Evolutionary conservation across 2,797 vertebrate species (phyloP), one percentile per base, ranked within the genome.

Genomic region (Rhyacichthys aspro): DNA sequence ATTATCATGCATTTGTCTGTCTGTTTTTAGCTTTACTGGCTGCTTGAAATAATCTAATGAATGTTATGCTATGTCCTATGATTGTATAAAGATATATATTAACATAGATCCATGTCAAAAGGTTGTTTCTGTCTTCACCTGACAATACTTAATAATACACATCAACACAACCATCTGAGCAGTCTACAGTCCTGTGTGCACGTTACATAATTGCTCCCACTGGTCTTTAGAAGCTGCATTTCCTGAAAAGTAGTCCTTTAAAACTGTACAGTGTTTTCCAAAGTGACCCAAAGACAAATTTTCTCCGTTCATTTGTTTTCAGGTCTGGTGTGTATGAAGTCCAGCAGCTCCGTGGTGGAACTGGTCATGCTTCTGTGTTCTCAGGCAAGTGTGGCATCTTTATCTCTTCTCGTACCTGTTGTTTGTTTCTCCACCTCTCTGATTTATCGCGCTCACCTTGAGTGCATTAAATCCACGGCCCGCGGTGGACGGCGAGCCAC

Each of bases 341-440:
- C 96, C 48, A 98, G 96, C 91, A 98, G 95, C 85, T 98, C 97
- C 3, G 97, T 99, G 74, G 97, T 99, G 90, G 97, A 99, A 81
- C 90, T 99, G 83, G 97, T 99, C 86, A 99, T 99, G 97, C 93
- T 99, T 7, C 93, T 99, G 69, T 99, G 97, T 87, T 99, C 97
- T 81, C 97, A 99, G 96, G 97, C 94, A 88, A 94, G 95, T 82
- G 60, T 72, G 43, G 72, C 79, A 63, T 82, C 76, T 85, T 71
- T 78, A 74, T 81, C 77, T 83, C 41, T 58, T 38, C 72, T 72
- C 64, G 54, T 47, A 67, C 69, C 44, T 16, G 63, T 63, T 44
- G 16, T 57, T 68, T 18, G 39, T 65, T 61, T 53, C 9, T 42
- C 53, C 38, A 19, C 55, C 42, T 0, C 15, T 62, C 70, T 77